Conservation (phyloP, 1,140 invertebrate genomes). For the Glossosoma conforme region DNA sequence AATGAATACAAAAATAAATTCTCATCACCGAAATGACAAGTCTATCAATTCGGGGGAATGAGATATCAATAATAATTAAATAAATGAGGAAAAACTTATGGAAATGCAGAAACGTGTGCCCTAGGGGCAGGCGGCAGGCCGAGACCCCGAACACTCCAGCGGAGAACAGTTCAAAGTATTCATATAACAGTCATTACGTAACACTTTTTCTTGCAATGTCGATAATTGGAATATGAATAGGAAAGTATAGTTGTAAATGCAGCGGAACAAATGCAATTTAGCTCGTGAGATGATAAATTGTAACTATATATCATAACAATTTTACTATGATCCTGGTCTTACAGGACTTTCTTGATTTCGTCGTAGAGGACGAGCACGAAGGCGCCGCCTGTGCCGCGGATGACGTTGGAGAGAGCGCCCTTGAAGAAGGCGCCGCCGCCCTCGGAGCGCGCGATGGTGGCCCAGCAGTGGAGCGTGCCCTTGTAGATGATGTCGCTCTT, state of each 20-base stretch:
- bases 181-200: not conserved
- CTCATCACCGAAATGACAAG: no score
- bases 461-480: slow-evolving; percentile 78
- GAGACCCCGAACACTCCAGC: no score
- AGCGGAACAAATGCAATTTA: no score
- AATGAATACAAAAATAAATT: slow-evolving; percentile 16
- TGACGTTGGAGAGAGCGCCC: slow-evolving; percentile 72
- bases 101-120: slow-evolving; percentile 1
- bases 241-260: no score
- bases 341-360: slow-evolving; percentile 59
- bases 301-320: no score
- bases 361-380: slow-evolving; percentile 74
- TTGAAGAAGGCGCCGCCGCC: slow-evolving; percentile 77
- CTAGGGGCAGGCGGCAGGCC: not conserved
- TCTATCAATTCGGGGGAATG: no score
- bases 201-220: no score
- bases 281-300: no score
- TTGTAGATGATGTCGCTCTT: slow-evolving; percentile 75
- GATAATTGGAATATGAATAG: no score
- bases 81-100: not conserved
- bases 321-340: no score
- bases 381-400: slow-evolving; percentile 73
- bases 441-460: slow-evolving; percentile 68
- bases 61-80: no score
- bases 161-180: slow-evolving; percentile 1